A percentile compares a stretch with the other conserved stretches of the same genome.
Conservation (phyloP, 2,888 invertebrate genomes). For the Calliphora vomitoria region DNA sequence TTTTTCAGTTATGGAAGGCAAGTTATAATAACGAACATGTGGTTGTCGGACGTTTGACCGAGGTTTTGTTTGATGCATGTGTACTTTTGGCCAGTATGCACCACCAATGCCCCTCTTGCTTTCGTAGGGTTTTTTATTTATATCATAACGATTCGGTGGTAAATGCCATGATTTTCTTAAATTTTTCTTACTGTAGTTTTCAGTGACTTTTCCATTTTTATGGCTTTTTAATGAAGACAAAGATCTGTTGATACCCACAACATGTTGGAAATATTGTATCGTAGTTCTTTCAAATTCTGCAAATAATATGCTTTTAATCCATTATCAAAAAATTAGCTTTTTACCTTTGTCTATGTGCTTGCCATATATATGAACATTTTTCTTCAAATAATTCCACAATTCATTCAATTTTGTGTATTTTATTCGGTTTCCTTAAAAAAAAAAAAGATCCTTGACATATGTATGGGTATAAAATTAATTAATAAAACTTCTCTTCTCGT, state of each 20-base stretch:
- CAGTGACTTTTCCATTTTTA: background rate
- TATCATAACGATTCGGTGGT: constrained; percentile 80
- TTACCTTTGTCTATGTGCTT: constrained; percentile 18
- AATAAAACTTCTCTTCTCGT: background rate
- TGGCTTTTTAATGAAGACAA: background rate
- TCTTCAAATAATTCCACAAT: constrained; percentile 34
- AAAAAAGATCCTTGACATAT: background rate
- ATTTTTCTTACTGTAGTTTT: background rate
- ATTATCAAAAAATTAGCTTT: background rate
- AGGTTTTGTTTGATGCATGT: constrained; percentile 3
- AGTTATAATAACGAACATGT: constrained; percentile 66
- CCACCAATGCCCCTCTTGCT: constrained; percentile 76
- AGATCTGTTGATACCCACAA: background rate
- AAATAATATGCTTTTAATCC: background rate
- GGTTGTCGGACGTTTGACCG: background rate
- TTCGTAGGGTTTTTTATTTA: constrained; percentile 73
- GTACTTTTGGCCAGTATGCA: constrained; percentile 77
- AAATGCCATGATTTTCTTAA: constrained; percentile 75
- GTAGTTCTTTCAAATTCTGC: constrained; percentile 6
- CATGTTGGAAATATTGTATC: background rate
- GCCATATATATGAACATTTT: constrained; percentile 1
- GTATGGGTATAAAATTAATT: background rate
- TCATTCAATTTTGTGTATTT: constrained; percentile 31
- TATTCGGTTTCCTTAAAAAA: constrained; percentile 73
- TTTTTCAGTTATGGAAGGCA: constrained; percentile 70